Percentiles rank a stretch among this genome's conserved stretches.
phyloP scores from a whole-genome alignment of 2,113 vertebrate species.

The Bettongia penicillata region DNA sequence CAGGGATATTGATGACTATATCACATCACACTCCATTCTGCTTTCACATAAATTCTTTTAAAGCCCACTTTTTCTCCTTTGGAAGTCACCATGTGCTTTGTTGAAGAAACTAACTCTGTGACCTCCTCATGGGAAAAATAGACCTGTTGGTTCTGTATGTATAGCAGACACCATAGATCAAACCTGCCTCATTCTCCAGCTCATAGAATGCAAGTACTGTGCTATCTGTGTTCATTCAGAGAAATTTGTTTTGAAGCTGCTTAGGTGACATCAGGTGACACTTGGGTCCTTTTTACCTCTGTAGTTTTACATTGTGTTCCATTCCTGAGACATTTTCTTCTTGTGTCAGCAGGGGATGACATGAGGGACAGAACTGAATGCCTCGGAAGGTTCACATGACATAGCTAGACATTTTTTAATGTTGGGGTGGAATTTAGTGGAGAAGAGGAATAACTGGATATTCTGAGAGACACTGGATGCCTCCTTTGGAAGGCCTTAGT shows the following conservation, averaged over 20 bases:
- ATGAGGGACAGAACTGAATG: constrained; percentile 92
- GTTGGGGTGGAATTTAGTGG: constrained; percentile 89
- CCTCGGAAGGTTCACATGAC: constrained; percentile 87
- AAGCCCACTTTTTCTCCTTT: constrained; percentile 52
- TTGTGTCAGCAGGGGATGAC: constrained; percentile 92
- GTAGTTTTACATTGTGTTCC: constrained; percentile 88
- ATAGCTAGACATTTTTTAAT: constrained; percentile 92
- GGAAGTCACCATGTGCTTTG: accelerated
- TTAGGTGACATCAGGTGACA: constrained; percentile 90
- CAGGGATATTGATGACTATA: constrained; percentile 90
- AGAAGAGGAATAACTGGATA: constrained; percentile 90
- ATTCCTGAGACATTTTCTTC: constrained; percentile 84
- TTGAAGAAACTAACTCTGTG: constrained; percentile 82
- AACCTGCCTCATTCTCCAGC: constrained; percentile 95
- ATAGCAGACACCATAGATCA: constrained; percentile 91
- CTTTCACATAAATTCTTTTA: constrained; percentile 82
- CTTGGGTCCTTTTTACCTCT: constrained; percentile 88
- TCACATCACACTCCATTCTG: constrained; percentile 90
- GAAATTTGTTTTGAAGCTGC: constrained; percentile 91
- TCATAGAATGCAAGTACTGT: constrained; percentile 91
- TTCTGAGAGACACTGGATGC: constrained; percentile 93
- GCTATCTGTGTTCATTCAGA: constrained; percentile 90
- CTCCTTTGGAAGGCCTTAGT: constrained; percentile 89
- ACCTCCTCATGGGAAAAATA: constrained; percentile 88
- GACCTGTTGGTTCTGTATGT: constrained; percentile 89